phyloP scores from a whole-genome alignment of 1,140 invertebrate genomes.

The Zaprionus camerounensis region DNA sequence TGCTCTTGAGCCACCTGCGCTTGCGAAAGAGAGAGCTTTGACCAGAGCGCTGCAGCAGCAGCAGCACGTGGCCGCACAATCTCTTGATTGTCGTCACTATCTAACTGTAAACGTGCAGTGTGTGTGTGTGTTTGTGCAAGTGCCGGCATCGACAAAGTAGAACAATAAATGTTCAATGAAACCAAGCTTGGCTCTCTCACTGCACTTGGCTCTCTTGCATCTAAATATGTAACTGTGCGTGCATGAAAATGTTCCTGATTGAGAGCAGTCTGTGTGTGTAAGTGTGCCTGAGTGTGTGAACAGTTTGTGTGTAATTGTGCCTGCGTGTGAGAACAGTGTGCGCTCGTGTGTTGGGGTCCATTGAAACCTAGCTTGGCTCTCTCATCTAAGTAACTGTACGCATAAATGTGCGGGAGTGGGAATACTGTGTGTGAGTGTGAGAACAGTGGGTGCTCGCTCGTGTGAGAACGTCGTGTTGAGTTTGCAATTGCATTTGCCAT shows the following conservation, averaged over 20 bases:
- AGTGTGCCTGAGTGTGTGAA: not conserved
- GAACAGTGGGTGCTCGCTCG: too few species aligned
- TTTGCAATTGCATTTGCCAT: conserved; percentile 51
- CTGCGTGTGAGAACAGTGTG: too few species aligned
- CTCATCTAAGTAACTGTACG: not conserved
- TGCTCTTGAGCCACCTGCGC: not conserved
- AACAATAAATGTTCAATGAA: conserved; percentile 5
- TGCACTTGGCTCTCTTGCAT: not conserved
- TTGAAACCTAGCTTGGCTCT: too few species aligned
- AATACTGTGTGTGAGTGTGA: too few species aligned
- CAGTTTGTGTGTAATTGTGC: too few species aligned
- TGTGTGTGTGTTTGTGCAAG: not conserved
- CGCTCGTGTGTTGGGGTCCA: too few species aligned
- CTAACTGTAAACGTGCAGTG: conserved; percentile 1
- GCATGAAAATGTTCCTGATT: not conserved
- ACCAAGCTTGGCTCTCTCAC: not conserved
- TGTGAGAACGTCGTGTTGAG: conserved; percentile 24
- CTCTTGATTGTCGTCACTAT: not conserved
- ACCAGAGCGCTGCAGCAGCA: not conserved
- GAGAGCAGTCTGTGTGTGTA: not conserved
- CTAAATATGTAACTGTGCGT: not conserved
- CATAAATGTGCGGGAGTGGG: not conserved
- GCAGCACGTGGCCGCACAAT: conserved; percentile 7
- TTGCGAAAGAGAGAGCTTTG: conserved; percentile 6
- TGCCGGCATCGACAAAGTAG: conserved; percentile 1